phyloP scores from a whole-genome alignment of 1,140 invertebrate species.

The Macrostomum lignano region DNA sequence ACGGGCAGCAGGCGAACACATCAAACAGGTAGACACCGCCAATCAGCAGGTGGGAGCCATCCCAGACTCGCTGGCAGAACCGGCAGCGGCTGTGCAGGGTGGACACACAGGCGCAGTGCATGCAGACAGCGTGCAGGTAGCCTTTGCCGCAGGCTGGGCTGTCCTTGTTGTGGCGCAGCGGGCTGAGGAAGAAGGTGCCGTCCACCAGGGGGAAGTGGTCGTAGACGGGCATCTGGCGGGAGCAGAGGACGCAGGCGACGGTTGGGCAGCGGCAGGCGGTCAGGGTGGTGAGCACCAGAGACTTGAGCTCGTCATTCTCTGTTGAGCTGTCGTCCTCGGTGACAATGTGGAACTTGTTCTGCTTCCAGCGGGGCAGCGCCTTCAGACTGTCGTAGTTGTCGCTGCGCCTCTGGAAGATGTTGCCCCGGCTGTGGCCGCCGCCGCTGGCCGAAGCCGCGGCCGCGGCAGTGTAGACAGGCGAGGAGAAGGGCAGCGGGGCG shows the following conservation, averaged over 20 bases:
- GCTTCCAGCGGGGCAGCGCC: slow-evolving; percentile 53
- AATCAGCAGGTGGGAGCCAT: slow-evolving; percentile 49
- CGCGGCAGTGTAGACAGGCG: no score
- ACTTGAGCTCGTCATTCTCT: slow-evolving; percentile 76
- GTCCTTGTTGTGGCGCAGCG: slow-evolving; percentile 20
- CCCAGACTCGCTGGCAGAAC: slow-evolving; percentile 51
- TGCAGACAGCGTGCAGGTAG: slow-evolving; percentile 55
- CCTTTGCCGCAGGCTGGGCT: not conserved
- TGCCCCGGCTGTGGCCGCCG: no score
- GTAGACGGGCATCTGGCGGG: slow-evolving; percentile 57
- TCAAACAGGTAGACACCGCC: slow-evolving; percentile 92
- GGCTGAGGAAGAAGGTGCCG: slow-evolving; percentile 81
- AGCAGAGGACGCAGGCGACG: slow-evolving; percentile 47
- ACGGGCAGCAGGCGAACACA: slow-evolving; percentile 78
- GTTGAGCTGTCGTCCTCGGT: slow-evolving; percentile 88
- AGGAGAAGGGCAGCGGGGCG: no score
- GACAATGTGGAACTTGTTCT: slow-evolving; percentile 51
- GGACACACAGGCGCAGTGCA: slow-evolving; percentile 41
- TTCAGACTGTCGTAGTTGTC: no score
- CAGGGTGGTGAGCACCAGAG: slow-evolving; percentile 61
- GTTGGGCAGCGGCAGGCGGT: slow-evolving; percentile 46
- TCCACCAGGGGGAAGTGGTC: slow-evolving; percentile 82
- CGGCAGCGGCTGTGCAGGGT: not conserved
- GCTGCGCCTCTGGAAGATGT: no score
- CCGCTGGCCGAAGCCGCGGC: no score